Conservation (phyloP, 2,888 invertebrate genomes). For the Drosophila niveifrons region DNA sequence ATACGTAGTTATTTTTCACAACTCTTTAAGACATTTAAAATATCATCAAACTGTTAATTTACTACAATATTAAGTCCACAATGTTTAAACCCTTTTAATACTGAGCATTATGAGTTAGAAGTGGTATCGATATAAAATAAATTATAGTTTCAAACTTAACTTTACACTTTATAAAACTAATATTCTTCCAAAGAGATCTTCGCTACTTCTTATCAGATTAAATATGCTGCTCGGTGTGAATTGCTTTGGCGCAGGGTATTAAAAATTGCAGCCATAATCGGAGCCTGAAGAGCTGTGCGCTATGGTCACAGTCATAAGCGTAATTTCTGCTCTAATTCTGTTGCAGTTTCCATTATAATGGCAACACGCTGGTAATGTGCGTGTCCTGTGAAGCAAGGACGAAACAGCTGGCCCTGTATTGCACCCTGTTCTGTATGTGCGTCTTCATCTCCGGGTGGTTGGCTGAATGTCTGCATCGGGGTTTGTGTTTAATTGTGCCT, state of each 20-base stretch:
- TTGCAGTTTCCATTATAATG: slow-evolving; percentile 54
- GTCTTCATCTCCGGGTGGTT: neutral
- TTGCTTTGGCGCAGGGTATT: slow-evolving; percentile 40
- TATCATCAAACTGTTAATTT: too few relatives aligned
- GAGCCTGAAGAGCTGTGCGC: slow-evolving; percentile 18
- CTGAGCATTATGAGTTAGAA: too few relatives aligned
- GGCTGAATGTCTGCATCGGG: neutral
- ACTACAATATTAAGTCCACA: too few relatives aligned
- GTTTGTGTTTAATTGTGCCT: slow-evolving; percentile 46
- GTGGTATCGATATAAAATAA: too few relatives aligned
- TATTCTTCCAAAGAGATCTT: neutral
- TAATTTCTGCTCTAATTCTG: slow-evolving; percentile 73
- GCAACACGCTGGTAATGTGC: slow-evolving; percentile 48
- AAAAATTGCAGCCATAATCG: slow-evolving; percentile 23
- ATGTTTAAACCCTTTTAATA: too few relatives aligned
- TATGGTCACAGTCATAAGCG: slow-evolving; percentile 56
- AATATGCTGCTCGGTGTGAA: neutral
- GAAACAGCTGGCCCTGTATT: slow-evolving; percentile 5
- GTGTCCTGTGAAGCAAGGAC: slow-evolving; percentile 30
- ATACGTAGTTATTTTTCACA: neutral
- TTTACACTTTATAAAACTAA: too few relatives aligned
- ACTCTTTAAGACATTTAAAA: too few relatives aligned
- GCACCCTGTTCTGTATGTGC: neutral
- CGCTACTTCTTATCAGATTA: neutral
- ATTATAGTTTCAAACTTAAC: too few relatives aligned